Conservation (phyloP, 1,140 invertebrate species). For the Mylabris phalerata region DNA sequence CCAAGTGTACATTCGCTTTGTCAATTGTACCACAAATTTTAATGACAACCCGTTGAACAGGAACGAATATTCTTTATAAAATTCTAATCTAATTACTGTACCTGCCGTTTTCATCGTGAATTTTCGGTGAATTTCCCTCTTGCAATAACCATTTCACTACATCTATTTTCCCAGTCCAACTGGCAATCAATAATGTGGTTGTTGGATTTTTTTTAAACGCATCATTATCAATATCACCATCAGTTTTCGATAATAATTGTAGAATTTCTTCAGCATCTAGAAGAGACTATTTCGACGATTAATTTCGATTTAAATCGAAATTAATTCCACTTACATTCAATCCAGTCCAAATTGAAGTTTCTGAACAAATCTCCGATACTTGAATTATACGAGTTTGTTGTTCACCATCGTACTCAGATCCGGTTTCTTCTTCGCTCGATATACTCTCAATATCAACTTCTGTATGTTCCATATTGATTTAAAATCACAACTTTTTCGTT, state of each 20-base stretch:
- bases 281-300: constrained; percentile 27
- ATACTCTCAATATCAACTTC: constrained; percentile 43
- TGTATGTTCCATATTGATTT: constrained; percentile 6
- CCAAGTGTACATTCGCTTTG: too few relatives aligned
- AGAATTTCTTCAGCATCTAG: constrained; percentile 46
- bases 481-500: too few relatives aligned
- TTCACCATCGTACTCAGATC: constrained; percentile 45
- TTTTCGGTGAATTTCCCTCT: constrained; percentile 41
- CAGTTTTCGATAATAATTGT: constrained; percentile 27
- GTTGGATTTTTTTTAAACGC: constrained; percentile 27
- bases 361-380: constrained; percentile 49
- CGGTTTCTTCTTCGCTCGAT: constrained; percentile 49
- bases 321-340: constrained; percentile 36
- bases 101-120: constrained; percentile 46
- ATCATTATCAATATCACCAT: constrained; percentile 42
- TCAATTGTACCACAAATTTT: too few relatives aligned
- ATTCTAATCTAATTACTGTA: constrained; percentile 24
- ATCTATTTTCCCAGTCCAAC: constrained; percentile 46
- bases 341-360: constrained; percentile 42
- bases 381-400: constrained; percentile 41
- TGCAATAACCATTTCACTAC: constrained; percentile 43
- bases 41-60: too few relatives aligned
- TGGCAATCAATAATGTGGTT: constrained; percentile 43
- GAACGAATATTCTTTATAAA: too few relatives aligned
- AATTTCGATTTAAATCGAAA: constrained; percentile 29